Percentiles rank a stretch among this genome's conserved stretches.
Conservation (phyloP, 2,113 vertebrate genomes). For the Cynopterus brachyotis region DNA sequence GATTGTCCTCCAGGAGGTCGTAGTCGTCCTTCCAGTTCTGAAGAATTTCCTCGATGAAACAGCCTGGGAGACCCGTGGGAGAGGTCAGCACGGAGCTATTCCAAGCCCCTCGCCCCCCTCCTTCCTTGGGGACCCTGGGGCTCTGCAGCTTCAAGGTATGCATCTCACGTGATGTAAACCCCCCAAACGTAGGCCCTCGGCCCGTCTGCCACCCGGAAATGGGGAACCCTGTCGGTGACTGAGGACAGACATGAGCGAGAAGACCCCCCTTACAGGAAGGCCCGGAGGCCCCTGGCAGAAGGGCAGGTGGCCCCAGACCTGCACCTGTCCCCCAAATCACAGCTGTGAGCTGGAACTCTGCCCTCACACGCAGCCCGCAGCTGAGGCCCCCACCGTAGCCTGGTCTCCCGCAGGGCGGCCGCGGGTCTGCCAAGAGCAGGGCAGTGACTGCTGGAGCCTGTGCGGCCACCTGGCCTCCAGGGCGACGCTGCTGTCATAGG, state of each 20-base stretch:
- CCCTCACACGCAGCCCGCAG: neutral
- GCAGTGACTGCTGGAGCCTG: accelerated
- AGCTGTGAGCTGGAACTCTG: neutral
- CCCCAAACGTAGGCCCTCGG: neutral
- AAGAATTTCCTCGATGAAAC: constrained; percentile 89
- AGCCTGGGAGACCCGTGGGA: constrained; percentile 79
- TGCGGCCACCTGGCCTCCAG: accelerated
- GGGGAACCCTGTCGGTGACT: accelerated
- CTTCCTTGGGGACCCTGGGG: neutral
- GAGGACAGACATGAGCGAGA: neutral
- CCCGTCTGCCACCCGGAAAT: neutral
- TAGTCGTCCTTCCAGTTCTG: constrained; percentile 92
- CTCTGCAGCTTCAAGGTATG: neutral
- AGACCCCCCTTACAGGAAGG: neutral
- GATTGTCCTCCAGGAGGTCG: constrained; percentile 91
- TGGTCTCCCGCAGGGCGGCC: neutral
- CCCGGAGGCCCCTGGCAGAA: accelerated
- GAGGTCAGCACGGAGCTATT: neutral
- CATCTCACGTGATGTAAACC: accelerated
- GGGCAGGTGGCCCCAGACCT: accelerated
- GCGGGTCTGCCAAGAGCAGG: neutral
- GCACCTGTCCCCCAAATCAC: neutral
- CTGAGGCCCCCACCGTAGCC: neutral
- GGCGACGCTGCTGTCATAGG: accelerated
- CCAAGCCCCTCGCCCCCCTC: accelerated